Percentiles rank a stretch among this genome's conserved stretches.
Evolutionary conservation across 2,888 invertebrate genomes (phyloP).

Genomic region (Hipparchia sbordonii): DNA sequence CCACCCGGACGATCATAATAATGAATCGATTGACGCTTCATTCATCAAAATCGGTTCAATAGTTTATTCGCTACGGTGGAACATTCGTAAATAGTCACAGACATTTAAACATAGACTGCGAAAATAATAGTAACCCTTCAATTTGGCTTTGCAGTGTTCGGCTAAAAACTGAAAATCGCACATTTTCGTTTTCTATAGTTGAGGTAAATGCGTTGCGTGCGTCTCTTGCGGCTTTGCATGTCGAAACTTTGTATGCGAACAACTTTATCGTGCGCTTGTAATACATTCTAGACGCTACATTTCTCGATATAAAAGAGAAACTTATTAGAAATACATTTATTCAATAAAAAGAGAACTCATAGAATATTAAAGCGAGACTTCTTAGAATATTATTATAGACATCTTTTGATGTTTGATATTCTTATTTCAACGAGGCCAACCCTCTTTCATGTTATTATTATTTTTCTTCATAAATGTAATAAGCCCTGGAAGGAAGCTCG

Average conservation of each 20-base stretch:
- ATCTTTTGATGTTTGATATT: slow-evolving; percentile 11
- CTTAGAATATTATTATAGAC: not conserved
- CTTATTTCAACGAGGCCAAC: not conserved
- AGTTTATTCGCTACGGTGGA: no score
- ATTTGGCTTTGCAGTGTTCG: no score
- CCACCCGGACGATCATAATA: no score
- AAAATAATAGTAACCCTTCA: no score
- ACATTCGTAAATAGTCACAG: no score
- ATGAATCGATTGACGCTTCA: no score
- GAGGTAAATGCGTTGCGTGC: not conserved
- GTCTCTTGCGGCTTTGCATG: not conserved
- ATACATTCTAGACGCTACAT: slow-evolving; percentile 24
- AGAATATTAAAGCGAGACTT: not conserved
- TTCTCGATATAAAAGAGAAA: slow-evolving; percentile 11
- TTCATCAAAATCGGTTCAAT: no score
- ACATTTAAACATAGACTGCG: no score
- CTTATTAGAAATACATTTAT: slow-evolving; percentile 3
- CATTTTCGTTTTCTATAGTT: not conserved
- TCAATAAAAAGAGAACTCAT: slow-evolving; percentile 6
- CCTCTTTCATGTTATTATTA: not conserved
- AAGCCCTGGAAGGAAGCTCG: no score
- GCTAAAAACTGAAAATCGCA: not conserved
- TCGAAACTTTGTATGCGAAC: not conserved
- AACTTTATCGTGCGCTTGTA: slow-evolving; percentile 29
- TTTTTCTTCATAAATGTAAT: not conserved